A percentile compares a stretch with the other conserved stretches of the same genome.
Evolutionary conservation across 2,888 invertebrate genomes (phyloP).

Genomic region (Ephialtes manifestator): DNA sequence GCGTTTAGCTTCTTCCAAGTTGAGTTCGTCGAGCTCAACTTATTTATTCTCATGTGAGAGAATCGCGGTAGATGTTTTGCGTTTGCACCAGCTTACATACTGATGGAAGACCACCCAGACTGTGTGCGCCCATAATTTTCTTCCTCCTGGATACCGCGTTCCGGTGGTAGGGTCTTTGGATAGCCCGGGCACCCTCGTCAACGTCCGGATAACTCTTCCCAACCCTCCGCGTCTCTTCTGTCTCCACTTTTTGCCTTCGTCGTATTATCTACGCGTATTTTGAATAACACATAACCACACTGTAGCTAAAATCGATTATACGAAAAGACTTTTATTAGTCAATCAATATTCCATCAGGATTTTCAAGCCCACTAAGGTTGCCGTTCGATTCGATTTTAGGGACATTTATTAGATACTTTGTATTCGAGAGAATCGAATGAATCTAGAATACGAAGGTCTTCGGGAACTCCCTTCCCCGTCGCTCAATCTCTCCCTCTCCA

Average conservation of each 20-base stretch:
- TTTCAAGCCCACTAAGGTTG: constrained; percentile 20
- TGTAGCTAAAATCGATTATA: constrained; percentile 46
- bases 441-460: constrained; percentile 52
- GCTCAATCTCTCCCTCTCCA: constrained; percentile 41
- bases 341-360: constrained; percentile 58
- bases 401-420: constrained; percentile 62
- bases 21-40: background rate
- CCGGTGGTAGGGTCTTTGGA: constrained; percentile 28
- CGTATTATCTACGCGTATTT: constrained; percentile 17
- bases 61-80: constrained; percentile 9
- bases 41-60: constrained; percentile 21
- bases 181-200: constrained; percentile 55
- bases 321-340: constrained; percentile 54
- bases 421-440: constrained; percentile 60
- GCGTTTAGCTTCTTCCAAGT: constrained; percentile 6
- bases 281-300: background rate
- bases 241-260: background rate
- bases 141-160: constrained; percentile 32
- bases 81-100: background rate
- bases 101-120: constrained; percentile 66
- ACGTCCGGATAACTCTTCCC: constrained; percentile 48
- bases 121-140: constrained; percentile 48
- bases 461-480: constrained; percentile 44
- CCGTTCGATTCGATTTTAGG: constrained; percentile 50
- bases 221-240: background rate